Evolutionary conservation across 2,797 vertebrate species (phyloP).

Genomic region (Phataginus tricuspis): DNA sequence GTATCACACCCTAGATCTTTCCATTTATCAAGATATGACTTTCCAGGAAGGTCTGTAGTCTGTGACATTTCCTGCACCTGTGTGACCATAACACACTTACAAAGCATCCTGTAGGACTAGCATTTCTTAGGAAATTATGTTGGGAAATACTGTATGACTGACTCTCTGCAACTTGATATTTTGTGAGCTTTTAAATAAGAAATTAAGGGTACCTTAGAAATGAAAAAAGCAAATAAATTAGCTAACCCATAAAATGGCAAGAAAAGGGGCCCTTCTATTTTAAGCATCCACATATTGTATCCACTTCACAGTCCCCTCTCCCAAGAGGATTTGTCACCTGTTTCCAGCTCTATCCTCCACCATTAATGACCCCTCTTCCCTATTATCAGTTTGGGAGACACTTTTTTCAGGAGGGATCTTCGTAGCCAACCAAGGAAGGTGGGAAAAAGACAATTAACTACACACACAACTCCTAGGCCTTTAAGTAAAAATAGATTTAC

Average conservation of each 20-base stretch:
- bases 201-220: background rate
- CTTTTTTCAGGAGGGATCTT: background rate
- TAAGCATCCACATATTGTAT: background rate
- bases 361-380: background rate
- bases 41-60: background rate
- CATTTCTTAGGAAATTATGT: background rate
- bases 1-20: background rate
- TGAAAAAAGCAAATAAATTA: background rate
- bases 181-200: conserved; percentile 10
- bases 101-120: background rate
- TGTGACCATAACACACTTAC: background rate
- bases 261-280: background rate
- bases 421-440: conserved; percentile 27
- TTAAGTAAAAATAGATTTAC: conserved; percentile 2
- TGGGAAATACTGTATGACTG: background rate
- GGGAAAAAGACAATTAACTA: conserved; percentile 38
- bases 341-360: background rate
- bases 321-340: background rate
- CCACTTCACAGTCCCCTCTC: background rate
- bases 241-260: background rate
- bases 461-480: background rate
- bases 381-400: background rate
- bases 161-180: background rate
- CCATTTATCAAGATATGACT: background rate
- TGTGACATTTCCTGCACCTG: background rate